Percentiles rank a stretch among this genome's conserved stretches.
Conservation (phyloP, 2,113 vertebrate genomes). For the Odobenus rosmarus region DNA sequence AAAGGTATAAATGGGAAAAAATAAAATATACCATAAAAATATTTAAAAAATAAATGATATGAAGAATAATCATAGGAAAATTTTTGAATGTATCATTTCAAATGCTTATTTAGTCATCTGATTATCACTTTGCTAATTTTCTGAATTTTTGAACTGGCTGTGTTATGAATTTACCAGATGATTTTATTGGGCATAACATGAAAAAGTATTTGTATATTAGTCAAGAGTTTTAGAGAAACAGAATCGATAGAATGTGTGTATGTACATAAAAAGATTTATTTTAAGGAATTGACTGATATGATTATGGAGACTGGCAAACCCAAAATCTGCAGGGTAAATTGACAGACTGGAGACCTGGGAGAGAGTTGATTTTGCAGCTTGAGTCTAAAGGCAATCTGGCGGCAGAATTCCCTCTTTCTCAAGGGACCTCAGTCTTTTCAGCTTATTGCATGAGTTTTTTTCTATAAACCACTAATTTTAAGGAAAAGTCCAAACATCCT, state of each 20-base stretch:
- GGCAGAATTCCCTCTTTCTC: not conserved
- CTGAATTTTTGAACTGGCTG: not conserved
- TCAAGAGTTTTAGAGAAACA: not conserved
- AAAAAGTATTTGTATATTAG: not conserved
- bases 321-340: not conserved
- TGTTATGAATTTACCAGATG: not conserved
- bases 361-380: not conserved
- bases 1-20: not conserved
- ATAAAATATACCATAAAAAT: not conserved
- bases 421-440: not conserved
- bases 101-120: not conserved
- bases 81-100: not conserved
- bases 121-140: not conserved
- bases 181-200: not conserved
- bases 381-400: not conserved
- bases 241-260: not conserved
- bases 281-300: not conserved
- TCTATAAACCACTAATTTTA: not conserved
- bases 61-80: not conserved
- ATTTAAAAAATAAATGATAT: not conserved
- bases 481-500: not conserved
- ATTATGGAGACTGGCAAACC: not conserved
- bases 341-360: not conserved
- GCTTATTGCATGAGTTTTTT: not conserved
- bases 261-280: not conserved